A percentile compares a stretch with the other conserved stretches of the same genome.
Evolutionary conservation across 2,113 vertebrate species (phyloP).

Genomic region (Etia nguti): DNA sequence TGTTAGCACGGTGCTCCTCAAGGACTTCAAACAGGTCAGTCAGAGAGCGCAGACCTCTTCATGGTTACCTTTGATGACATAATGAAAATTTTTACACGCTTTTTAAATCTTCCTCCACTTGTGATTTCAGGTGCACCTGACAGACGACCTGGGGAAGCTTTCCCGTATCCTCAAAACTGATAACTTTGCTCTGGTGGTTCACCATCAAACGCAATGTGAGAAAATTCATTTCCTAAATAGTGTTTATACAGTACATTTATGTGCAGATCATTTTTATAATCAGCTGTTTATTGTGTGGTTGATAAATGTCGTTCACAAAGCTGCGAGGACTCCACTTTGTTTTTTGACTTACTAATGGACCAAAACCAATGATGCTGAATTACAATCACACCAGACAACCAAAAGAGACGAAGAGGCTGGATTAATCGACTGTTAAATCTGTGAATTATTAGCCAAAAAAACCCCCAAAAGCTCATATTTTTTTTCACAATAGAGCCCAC

Average conservation of each 20-base stretch:
- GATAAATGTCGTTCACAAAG: neutral
- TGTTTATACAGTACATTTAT: no score
- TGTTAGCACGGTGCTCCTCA: constrained; percentile 79
- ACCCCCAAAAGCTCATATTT: neutral
- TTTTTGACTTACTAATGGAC: neutral
- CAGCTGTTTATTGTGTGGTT: no score
- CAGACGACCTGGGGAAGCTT: constrained; percentile 80
- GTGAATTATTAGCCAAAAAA: neutral
- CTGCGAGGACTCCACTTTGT: neutral
- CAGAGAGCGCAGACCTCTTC: neutral
- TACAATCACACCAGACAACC: neutral
- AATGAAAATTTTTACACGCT: rapidly evolving
- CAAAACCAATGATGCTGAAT: neutral
- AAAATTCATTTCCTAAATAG: neutral
- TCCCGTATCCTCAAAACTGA: constrained; percentile 81
- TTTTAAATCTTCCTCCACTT: neutral
- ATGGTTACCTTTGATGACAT: neutral
- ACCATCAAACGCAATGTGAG: constrained; percentile 83
- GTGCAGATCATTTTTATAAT: neutral
- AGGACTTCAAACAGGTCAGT: constrained; percentile 83
- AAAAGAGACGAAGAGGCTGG: neutral
- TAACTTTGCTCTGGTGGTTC: constrained; percentile 83
- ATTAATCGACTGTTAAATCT: neutral
- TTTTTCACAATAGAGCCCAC: neutral
- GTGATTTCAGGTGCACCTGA: constrained; percentile 68